Percentiles rank a stretch among this genome's conserved stretches.
phyloP scores from a whole-genome alignment of 37 sponge, comb jelly and placozoan genomes.

The Aplysina aerophoba region DNA sequence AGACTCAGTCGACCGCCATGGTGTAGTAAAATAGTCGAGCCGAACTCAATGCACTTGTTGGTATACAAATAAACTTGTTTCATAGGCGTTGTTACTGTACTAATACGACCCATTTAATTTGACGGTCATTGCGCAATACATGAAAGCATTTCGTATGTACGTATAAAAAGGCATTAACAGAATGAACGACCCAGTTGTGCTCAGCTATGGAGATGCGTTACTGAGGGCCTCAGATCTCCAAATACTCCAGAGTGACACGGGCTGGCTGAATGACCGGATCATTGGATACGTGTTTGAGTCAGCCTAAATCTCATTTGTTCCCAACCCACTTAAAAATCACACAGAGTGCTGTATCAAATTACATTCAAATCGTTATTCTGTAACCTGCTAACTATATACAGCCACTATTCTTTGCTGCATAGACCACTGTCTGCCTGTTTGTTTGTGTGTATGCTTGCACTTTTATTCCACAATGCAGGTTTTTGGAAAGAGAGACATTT shows the following conservation, averaged over 20 bases:
- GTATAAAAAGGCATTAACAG: conserved; percentile 28
- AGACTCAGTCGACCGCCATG: background rate
- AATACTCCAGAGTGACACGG: conserved; percentile 31
- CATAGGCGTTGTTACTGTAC: too few relatives aligned
- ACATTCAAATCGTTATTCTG: too few relatives aligned
- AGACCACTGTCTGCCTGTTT: conserved; percentile 79
- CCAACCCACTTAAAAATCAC: too few relatives aligned
- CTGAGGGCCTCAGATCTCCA: conserved; percentile 58
- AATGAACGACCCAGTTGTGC: conserved; percentile 5
- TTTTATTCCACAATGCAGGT: conserved; percentile 27
- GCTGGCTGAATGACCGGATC: conserved; percentile 76
- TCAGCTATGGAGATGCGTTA: conserved; percentile 62
- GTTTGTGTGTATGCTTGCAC: conserved; percentile 26
- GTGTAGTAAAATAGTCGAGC: conserved; percentile 16
- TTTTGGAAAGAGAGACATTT: conserved; percentile 55
- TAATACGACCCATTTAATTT: too few relatives aligned
- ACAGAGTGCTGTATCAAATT: too few relatives aligned
- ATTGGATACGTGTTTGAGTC: conserved; percentile 80
- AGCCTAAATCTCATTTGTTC: background rate
- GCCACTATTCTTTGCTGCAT: too few relatives aligned
- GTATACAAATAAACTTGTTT: background rate
- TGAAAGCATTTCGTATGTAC: background rate
- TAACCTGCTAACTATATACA: too few relatives aligned
- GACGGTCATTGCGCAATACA: background rate
- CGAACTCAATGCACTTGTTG: background rate